Percentiles rank a stretch among this genome's conserved stretches.
These are phyloP conservation scores for Ictalurus furcatus DNA, from an alignment of 2,113 vertebrate genomes.

Conservation along the genomic window DNA sequence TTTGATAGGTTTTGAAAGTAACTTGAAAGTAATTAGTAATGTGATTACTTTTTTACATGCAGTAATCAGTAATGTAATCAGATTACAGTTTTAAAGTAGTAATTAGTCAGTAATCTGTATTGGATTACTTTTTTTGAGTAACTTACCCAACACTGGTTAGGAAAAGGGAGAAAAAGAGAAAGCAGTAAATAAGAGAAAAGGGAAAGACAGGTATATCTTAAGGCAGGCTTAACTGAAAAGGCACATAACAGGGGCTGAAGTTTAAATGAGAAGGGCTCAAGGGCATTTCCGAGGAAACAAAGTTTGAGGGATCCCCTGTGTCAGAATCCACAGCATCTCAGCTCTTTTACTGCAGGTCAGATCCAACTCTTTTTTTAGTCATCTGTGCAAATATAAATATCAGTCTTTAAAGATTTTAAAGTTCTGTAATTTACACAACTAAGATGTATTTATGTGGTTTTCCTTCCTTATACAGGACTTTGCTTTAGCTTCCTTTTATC, in stretches of 20 bases:
- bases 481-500: slow-evolving; percentile 60
- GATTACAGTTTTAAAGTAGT: no score
- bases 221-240: not conserved
- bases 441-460: not conserved
- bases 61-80: no score
- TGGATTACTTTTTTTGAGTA: no score
- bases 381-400: not conserved
- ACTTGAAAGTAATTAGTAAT: no score
- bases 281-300: not conserved
- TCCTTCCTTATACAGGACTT: not conserved
- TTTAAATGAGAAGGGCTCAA: slow-evolving; percentile 12
- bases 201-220: slow-evolving; percentile 13
- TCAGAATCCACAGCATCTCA: not conserved
- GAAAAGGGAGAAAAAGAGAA: slow-evolving; percentile 4
- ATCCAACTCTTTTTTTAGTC: not conserved
- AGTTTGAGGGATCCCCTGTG: not conserved
- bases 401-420: not conserved
- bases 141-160: not conserved
- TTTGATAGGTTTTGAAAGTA: no score
- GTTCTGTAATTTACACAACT: not conserved
- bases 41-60: no score
- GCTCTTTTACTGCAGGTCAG: not conserved
- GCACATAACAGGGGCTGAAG: not conserved
- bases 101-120: no score
- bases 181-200: not conserved